A percentile compares a stretch with the other conserved stretches of the same genome.
Evolutionary conservation across 1,140 invertebrate genomes (phyloP).

Genomic region (Lysiphlebus fabarum): DNA sequence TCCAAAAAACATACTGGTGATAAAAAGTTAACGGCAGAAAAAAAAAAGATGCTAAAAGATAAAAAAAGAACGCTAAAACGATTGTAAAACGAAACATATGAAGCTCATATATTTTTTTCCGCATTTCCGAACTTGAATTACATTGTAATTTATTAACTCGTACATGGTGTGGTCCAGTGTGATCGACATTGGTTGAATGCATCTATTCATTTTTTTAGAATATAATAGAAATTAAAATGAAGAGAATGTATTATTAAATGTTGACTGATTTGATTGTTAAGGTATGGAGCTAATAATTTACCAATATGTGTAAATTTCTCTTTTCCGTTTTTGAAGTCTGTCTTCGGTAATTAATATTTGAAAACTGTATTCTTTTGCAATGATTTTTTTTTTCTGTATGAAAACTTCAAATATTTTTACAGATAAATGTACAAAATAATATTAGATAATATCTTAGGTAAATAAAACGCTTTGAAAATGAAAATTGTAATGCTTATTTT

Average conservation of each 20-base stretch:
- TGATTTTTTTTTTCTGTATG: background rate
- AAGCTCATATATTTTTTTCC: constrained; percentile 5
- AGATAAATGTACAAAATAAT: constrained; percentile 30
- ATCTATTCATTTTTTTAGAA: constrained; percentile 18
- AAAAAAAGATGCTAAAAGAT: constrained; percentile 76
- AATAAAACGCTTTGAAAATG: constrained; percentile 30
- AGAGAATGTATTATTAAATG: constrained; percentile 16
- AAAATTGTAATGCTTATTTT: too few species aligned
- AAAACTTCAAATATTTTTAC: constrained; percentile 30
- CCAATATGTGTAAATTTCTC: background rate
- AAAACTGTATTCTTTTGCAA: background rate
- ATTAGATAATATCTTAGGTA: constrained; percentile 23
- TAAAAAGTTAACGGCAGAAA: constrained; percentile 75
- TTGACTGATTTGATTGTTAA: constrained; percentile 25
- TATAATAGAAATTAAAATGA: constrained; percentile 18
- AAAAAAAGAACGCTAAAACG: constrained; percentile 84
- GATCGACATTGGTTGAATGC: constrained; percentile 16
- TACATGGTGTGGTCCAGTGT: constrained; percentile 21
- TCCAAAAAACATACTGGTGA: constrained; percentile 82
- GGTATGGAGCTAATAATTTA: constrained; percentile 14
- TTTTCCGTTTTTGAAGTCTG: too few species aligned
- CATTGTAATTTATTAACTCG: too few species aligned
- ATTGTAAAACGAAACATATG: constrained; percentile 71
- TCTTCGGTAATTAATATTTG: background rate
- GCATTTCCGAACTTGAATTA: background rate